Evolutionary conservation across 2,888 invertebrate genomes (phyloP).

Genomic region (Drosophila suboccidentalis): DNA sequence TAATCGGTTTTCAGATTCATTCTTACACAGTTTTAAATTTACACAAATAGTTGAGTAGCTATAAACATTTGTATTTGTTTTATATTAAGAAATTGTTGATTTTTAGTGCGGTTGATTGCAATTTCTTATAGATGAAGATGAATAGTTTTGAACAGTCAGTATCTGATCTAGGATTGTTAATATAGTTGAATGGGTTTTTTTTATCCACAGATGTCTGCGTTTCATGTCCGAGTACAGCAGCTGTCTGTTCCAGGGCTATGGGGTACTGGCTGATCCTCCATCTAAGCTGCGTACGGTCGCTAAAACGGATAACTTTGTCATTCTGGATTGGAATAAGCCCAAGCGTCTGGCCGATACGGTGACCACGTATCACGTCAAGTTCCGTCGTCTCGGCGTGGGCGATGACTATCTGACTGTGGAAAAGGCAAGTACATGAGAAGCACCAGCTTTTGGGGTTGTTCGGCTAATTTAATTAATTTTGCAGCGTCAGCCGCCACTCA

Average conservation of each 20-base stretch:
- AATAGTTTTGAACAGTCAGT: not conserved
- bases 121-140: not conserved
- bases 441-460: constrained; percentile 15
- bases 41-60: no score
- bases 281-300: constrained; percentile 90
- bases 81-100: no score
- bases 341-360: constrained; percentile 90
- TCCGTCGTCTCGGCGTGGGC: constrained; percentile 87
- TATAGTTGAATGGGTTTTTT: not conserved
- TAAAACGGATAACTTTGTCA: constrained; percentile 91
- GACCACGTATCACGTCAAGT: constrained; percentile 88
- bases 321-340: constrained; percentile 92
- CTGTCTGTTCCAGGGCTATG: constrained; percentile 94
- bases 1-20: no score
- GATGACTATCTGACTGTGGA: constrained; percentile 87
- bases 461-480: constrained; percentile 74
- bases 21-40: no score
- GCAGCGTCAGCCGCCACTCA: constrained; percentile 89
- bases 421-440: constrained; percentile 83
- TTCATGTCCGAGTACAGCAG: constrained; percentile 93
- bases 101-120: not conserved
- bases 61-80: no score
- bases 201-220: constrained; percentile 88
- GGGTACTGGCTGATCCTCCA: constrained; percentile 92
- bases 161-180: not conserved